Conservation (phyloP, 2,113 vertebrate species). For the Bujurquina vittata region DNA sequence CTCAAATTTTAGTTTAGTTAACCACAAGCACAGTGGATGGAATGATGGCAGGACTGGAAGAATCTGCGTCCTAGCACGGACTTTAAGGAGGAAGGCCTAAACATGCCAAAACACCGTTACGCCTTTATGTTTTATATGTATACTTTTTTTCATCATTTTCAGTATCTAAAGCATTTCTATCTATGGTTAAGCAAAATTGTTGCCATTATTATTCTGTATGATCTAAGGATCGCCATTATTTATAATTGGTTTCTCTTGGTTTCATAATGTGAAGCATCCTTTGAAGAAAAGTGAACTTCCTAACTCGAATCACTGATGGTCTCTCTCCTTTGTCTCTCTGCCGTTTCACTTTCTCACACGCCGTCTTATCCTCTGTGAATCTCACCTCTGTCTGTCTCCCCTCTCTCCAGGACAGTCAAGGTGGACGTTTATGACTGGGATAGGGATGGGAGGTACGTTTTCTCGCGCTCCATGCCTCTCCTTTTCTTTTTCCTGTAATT, state of each 20-base stretch:
- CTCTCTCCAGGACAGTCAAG: constrained; percentile 65
- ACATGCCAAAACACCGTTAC: background rate
- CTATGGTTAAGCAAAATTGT: background rate
- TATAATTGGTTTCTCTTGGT: background rate
- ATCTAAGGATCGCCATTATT: background rate
- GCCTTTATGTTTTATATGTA: background rate
- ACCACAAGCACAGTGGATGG: background rate
- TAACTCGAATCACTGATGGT: background rate
- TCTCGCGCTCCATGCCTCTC: background rate
- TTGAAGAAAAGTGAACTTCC: background rate
- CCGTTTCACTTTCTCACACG: background rate
- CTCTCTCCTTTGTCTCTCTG: background rate
- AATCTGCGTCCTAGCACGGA: background rate
- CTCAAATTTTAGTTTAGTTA: background rate
- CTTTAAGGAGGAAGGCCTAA: background rate
- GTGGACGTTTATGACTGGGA: constrained; percentile 74
- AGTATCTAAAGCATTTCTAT: background rate
- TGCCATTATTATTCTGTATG: background rate
- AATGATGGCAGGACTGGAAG: background rate
- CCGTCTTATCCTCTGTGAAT: background rate
- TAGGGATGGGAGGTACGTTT: constrained; percentile 67
- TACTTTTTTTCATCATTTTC: background rate
- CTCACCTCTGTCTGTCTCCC: constrained; percentile 1
- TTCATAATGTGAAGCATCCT: background rate
- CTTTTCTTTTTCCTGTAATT: constrained; percentile 16